A percentile compares a stretch with the other conserved stretches of the same genome.
Evolutionary conservation across 2,888 invertebrate genomes (phyloP).

Genomic region (Drosophila hamatofila): DNA sequence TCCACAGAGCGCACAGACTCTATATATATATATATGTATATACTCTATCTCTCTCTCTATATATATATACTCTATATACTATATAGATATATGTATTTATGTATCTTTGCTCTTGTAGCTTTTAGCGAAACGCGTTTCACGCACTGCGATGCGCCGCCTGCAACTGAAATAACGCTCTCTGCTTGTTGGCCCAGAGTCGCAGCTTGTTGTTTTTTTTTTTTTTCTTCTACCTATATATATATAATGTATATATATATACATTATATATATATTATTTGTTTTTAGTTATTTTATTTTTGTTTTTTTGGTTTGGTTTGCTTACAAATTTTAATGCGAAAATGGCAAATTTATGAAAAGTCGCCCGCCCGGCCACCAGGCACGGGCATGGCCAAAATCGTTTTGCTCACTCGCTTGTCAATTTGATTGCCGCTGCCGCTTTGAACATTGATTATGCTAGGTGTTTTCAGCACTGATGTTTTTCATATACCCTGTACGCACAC

Average conservation of each 20-base stretch:
- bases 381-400: constrained; percentile 51
- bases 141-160: constrained; percentile 71
- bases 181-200: constrained; percentile 30
- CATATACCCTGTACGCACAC: constrained; percentile 1
- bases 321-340: constrained; percentile 83
- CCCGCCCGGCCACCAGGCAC: constrained; percentile 35
- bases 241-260: neutral
- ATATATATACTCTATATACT: neutral
- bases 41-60: neutral
- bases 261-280: constrained; percentile 8
- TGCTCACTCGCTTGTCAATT: constrained; percentile 78
- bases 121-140: constrained; percentile 60
- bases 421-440: constrained; percentile 71
- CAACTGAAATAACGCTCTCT: constrained; percentile 52
- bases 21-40: neutral
- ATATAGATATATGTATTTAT: neutral
- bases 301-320: constrained; percentile 58
- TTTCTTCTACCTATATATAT: constrained; percentile 3
- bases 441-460: constrained; percentile 73
- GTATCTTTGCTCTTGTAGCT: constrained; percentile 5
- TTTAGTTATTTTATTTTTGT: constrained; percentile 25
- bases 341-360: constrained; percentile 82
- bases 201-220: constrained; percentile 16
- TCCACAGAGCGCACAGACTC: constrained; percentile 6
- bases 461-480: constrained; percentile 63